Conservation (phyloP, 2,113 vertebrate species). For the Herpetotheres cachinnans region DNA sequence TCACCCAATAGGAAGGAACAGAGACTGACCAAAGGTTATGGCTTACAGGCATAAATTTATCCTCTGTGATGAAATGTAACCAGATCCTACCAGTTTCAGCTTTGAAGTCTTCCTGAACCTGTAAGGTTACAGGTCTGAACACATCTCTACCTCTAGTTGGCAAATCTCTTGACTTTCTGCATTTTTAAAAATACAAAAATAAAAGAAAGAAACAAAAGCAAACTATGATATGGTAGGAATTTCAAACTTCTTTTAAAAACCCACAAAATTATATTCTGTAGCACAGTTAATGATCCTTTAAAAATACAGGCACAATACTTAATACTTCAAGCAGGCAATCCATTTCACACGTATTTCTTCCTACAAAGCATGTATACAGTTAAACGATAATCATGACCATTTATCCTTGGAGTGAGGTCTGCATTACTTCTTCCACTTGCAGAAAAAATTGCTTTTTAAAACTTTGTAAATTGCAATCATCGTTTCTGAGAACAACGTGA, state of each 20-base stretch:
- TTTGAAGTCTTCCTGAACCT: conserved; percentile 73
- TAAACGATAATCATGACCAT: background rate
- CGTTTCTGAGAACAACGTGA: background rate
- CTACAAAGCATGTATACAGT: background rate
- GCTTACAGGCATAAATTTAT: conserved; percentile 67
- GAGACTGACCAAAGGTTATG: conserved; percentile 61
- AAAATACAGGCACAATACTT: background rate
- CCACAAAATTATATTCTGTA: background rate
- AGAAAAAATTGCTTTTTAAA: background rate
- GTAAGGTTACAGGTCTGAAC: conserved; percentile 66
- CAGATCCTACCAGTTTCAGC: conserved; percentile 67
- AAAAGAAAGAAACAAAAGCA: conserved; percentile 3
- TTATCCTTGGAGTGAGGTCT: background rate
- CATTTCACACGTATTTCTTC: background rate
- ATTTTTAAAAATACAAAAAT: background rate
- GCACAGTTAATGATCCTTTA: background rate
- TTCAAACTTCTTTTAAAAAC: background rate
- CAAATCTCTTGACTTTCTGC: background rate
- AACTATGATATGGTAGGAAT: conserved; percentile 1
- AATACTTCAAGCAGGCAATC: background rate
- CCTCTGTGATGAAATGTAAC: conserved; percentile 68
- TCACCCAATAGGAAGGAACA: conserved; percentile 40
- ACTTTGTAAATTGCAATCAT: background rate
- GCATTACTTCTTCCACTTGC: background rate
- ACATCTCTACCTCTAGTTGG: conserved; percentile 45